A percentile compares a stretch with the other conserved stretches of the same genome.
Conservation (phyloP, 2,888 invertebrate species). For the Dexiosoma caninum region DNA sequence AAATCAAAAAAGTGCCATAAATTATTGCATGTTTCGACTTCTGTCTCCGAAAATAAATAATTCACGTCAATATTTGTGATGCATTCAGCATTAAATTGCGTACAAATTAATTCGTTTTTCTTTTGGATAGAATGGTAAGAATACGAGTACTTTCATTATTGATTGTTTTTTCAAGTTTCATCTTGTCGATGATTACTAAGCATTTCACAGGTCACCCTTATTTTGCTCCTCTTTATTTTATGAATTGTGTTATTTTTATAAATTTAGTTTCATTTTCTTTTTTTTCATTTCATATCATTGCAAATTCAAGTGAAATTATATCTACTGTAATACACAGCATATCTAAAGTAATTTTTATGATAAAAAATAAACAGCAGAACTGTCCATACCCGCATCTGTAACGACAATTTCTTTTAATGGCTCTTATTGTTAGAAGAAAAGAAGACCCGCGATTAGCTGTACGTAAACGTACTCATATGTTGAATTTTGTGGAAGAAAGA, state of each 20-base stretch:
- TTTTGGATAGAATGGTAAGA: background rate
- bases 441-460: background rate
- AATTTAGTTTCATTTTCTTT: background rate
- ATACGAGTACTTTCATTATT: conserved; percentile 5
- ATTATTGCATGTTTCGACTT: background rate
- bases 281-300: background rate
- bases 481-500: background rate
- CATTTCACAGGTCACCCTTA: conserved; percentile 26
- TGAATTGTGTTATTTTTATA: background rate
- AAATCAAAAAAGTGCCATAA: background rate
- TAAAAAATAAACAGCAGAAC: conserved; percentile 44
- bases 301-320: conserved; percentile 46
- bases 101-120: conserved; percentile 18
- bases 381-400: background rate
- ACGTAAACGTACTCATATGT: background rate
- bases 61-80: background rate
- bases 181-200: conserved; percentile 16
- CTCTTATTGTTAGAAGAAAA: conserved; percentile 5
- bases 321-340: background rate
- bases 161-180: conserved; percentile 12
- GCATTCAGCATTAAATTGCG: conserved; percentile 28
- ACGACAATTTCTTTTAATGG: conserved; percentile 45
- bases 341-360: conserved; percentile 2
- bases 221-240: background rate
- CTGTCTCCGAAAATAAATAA: background rate